Base-by-base conservation (phyloP, 2,888 invertebrate species). In the Cantharis flavilabris region DNA sequence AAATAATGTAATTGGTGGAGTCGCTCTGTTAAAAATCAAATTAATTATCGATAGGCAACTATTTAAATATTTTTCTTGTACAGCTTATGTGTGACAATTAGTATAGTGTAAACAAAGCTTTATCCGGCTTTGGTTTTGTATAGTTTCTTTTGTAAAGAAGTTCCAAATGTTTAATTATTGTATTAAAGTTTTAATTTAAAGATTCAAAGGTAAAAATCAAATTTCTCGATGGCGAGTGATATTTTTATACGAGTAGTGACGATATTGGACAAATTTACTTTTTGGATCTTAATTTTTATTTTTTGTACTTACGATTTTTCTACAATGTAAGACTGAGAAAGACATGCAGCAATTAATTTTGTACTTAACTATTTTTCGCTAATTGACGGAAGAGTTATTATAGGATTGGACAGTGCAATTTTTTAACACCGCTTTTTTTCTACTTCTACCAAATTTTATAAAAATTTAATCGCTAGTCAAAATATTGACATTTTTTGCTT, bases 61-160 rank as follows among this genome's bases (percentile, higher is more conserved):
- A 26, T 65, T 69, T 72, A 23, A 9, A 70, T 14, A 28, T 20
- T 62, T 72, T 67, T 72, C 63, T 71, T 75, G 74, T 74, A 79
- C 71, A 79, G 76, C 79, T 79, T 76, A 26, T 69, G 62, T 73
- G 72, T 69, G 72, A 71, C 73, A 26, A 73, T 69, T 63, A 71
- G 23, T 71, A 69, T 75, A 62, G 63, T 73, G 71, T 71, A 65
- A 72, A 76, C 76, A 76, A 79, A 76, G 75, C 72, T 75, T 76
- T 70, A 16, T 70, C 30, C 33, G 30, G 72, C 76, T 76, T 79
- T 79, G 72, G 72, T 79, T 63, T 79, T 76, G 74, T 75, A 79
- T 73, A 77, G 64, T 79, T 79, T 75, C 72, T 77, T 79, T 77
- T 79, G 75, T 75, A 79, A 72, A 76, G 76, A 77, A 77, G 75